Evolutionary conservation across 2,888 invertebrate species (phyloP), one percentile per base, ranked within the genome.

Genomic region (Chymomyza caudatula): DNA sequence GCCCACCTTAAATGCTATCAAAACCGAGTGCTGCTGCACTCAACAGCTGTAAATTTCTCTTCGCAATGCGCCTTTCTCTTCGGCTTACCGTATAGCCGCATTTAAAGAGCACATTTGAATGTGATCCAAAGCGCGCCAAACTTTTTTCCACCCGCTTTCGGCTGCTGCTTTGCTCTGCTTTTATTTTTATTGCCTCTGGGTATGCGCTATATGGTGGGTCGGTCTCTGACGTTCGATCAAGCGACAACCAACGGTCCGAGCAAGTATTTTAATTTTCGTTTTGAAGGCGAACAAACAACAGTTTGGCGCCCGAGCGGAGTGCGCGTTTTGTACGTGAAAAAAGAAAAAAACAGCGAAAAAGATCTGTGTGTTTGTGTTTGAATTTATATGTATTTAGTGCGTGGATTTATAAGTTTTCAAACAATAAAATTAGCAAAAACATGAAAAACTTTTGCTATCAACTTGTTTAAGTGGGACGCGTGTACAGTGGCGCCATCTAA

Each of bases 221-320:
- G 29, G 29, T 29, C 29, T 37, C 29, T 37, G 29, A 37, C 29
- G 29, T 37, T 37, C 29, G 29, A 37, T 37, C 29, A 37, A 37
- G 29, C 29, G 29, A 11, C 29, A 11, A 37, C 29, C 29, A 11
- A 37, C 56, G 68, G 71, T 58, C 63, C 71, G 60, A 74, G 65
- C 83, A 61, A 75, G 79, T 81, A 81, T 82, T 87, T 87, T 75
- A 78, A 85, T 86, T 83, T 87, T 67, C 60, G 60, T 69, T 70
- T 72, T 64, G 63, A 55, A 60, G 65, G 60, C 72, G 65, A 60
- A 70, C 63, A 60, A 70, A 71, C 78, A 70, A 71, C 78, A 88
- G 86, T 86, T 84, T 74, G 78, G 76, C 65, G 73, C 68, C 64
- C 56, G 67, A 66, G 22, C 63, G 66, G 65, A 61, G 68, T 69